A percentile compares a stretch with the other conserved stretches of the same genome.
Conservation (phyloP, 2,888 invertebrate species). For the Thyatira batis region DNA sequence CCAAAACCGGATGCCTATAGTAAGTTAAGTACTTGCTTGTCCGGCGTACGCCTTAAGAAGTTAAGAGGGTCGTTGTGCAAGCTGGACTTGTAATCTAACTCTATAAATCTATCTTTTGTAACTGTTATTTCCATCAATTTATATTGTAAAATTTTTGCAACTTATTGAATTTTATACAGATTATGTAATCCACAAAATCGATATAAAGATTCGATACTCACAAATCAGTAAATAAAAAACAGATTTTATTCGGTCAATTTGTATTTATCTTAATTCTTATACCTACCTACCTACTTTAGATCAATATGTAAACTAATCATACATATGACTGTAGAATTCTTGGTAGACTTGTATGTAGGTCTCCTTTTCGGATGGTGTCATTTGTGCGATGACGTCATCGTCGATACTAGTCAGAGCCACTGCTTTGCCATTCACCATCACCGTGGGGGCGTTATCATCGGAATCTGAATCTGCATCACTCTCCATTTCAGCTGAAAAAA, state of each 20-base stretch:
- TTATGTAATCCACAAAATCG: background rate
- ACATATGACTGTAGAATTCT: slow-evolving; percentile 95
- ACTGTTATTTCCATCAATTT: no score
- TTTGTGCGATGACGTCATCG: slow-evolving; percentile 92
- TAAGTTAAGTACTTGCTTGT: no score
- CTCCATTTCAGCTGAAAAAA: slow-evolving; percentile 84
- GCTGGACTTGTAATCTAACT: no score
- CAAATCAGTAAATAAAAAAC: background rate
- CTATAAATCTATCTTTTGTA: no score
- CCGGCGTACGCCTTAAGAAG: no score
- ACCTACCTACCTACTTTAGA: slow-evolving; percentile 23
- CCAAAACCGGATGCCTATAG: no score
- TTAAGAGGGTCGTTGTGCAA: no score
- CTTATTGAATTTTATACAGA: no score
- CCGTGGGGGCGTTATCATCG: slow-evolving; percentile 90
- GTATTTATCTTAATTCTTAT: background rate
- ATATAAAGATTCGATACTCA: background rate
- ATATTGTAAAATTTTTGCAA: no score
- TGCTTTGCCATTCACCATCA: slow-evolving; percentile 89
- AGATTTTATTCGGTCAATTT: background rate
- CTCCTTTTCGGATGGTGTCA: slow-evolving; percentile 96
- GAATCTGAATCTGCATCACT: slow-evolving; percentile 90
- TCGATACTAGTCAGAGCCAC: slow-evolving; percentile 93
- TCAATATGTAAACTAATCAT: slow-evolving; percentile 79
- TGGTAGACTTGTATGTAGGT: slow-evolving; percentile 96